phyloP scores from a whole-genome alignment of 30 jellyfish, hydroid and myxozoan genomes.

The Rhopilema esculentum region DNA sequence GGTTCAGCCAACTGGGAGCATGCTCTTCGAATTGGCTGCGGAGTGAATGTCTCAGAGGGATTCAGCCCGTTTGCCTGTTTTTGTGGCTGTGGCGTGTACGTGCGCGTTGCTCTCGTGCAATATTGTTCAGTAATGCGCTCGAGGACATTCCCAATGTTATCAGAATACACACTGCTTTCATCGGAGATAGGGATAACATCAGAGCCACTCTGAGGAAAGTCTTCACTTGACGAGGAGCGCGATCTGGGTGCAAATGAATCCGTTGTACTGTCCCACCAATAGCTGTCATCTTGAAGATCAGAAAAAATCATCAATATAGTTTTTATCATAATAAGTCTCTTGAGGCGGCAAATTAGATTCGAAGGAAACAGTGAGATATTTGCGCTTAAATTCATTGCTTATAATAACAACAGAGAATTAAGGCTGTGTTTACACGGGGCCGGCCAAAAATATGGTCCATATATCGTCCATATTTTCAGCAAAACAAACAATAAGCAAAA shows the following conservation, averaged over 20 bases:
- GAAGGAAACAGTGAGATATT: too few species aligned
- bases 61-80: background rate
- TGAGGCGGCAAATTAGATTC: too few species aligned
- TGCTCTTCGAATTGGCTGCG: conserved; percentile 67
- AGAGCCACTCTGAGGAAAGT: conserved; percentile 57
- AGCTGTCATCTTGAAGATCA: conserved; percentile 51
- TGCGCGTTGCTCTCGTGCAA: conserved; percentile 53
- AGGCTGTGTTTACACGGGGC: too few species aligned
- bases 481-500: too few species aligned
- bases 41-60: conserved; percentile 28
- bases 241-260: conserved; percentile 74
- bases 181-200: conserved; percentile 37
- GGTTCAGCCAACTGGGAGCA: conserved; percentile 74
- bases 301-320: background rate
- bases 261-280: conserved; percentile 86
- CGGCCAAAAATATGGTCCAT: too few species aligned
- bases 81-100: conserved; percentile 73
- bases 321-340: background rate
- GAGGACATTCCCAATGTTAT: conserved; percentile 21
- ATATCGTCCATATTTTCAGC: too few species aligned
- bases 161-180: conserved; percentile 58
- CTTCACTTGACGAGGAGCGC: conserved; percentile 72
- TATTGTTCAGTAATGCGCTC: conserved; percentile 38
- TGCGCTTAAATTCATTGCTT: too few species aligned
- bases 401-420: too few species aligned